Conservation (phyloP, 2,888 invertebrate genomes). For the Platycheirus rosarum region DNA sequence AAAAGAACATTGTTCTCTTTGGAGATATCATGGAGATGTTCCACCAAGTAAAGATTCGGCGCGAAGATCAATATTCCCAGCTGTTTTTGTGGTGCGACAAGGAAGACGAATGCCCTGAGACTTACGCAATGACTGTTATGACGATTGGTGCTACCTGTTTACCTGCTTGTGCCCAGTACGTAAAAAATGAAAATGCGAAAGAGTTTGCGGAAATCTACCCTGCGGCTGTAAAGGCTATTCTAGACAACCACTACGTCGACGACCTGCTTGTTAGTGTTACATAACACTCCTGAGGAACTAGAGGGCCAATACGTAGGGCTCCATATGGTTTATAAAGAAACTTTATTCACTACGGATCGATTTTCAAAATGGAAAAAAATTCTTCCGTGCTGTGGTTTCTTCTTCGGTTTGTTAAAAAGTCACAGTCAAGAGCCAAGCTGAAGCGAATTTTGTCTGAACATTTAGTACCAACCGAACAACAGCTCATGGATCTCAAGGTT, state of each 20-base stretch:
- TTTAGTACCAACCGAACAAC: too few species aligned
- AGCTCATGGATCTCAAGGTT: too few species aligned
- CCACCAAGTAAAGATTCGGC: conserved; percentile 23
- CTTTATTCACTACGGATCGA: too few species aligned
- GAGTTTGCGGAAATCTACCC: conserved; percentile 21
- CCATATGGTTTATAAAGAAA: too few species aligned
- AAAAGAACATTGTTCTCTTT: conserved; percentile 12
- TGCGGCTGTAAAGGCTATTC: conserved; percentile 8
- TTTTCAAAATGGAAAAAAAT: too few species aligned
- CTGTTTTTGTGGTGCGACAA: conserved; percentile 25
- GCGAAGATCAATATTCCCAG: conserved; percentile 26
- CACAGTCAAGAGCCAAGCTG: too few species aligned
- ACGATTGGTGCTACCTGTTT: conserved; percentile 31
- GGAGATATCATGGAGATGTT: conserved; percentile 41
- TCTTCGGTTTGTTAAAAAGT: too few species aligned
- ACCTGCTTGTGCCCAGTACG: conserved; percentile 14
- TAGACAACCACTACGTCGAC: conserved; percentile 38
- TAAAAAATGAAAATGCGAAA: conserved; percentile 29
- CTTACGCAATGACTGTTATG: conserved; percentile 28
- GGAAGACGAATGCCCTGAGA: background rate
- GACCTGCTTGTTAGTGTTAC: conserved; percentile 22
- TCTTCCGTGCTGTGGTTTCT: too few species aligned
- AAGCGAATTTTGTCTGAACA: too few species aligned
- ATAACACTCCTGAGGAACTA: too few species aligned
- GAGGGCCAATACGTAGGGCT: too few species aligned